Conservation (phyloP, 2,888 invertebrate genomes). For the Ormyrus pomaceus region DNA sequence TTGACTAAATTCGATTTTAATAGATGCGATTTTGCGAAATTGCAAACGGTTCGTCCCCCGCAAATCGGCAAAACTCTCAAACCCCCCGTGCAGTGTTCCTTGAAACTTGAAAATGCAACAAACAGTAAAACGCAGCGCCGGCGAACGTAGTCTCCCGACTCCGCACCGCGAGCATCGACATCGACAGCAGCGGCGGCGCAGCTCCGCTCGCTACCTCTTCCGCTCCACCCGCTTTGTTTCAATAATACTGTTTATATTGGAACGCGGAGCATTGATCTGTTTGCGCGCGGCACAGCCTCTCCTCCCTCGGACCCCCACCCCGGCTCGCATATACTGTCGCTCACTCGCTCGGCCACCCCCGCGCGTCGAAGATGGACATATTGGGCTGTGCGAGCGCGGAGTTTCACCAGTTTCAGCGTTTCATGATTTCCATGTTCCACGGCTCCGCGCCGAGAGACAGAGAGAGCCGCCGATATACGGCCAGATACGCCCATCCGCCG, state of each 20-base stretch:
- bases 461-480: constrained; percentile 19
- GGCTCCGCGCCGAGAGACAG: constrained; percentile 25
- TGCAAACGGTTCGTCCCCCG: no score
- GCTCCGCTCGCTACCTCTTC: constrained; percentile 61
- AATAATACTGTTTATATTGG: constrained; percentile 76
- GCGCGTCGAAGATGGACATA: constrained; percentile 72
- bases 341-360: constrained; percentile 23
- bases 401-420: constrained; percentile 55
- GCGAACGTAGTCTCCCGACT: no score
- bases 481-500: constrained; percentile 50
- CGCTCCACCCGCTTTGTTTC: constrained; percentile 74
- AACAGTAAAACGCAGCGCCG: no score
- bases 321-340: constrained; percentile 49
- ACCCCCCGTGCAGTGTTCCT: no score
- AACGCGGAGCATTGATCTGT: constrained; percentile 76
- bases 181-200: constrained; percentile 44
- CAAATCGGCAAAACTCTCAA: no score
- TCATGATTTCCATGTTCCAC: constrained; percentile 60
- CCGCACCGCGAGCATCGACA: no score
- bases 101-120: no score
- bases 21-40: no score
- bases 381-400: constrained; percentile 61
- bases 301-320: constrained; percentile 52
- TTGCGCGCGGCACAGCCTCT: constrained; percentile 66
- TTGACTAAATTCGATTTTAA: no score